Base-by-base conservation (phyloP, 2,113 vertebrate genomes). In the Ochotona princeps region DNA sequence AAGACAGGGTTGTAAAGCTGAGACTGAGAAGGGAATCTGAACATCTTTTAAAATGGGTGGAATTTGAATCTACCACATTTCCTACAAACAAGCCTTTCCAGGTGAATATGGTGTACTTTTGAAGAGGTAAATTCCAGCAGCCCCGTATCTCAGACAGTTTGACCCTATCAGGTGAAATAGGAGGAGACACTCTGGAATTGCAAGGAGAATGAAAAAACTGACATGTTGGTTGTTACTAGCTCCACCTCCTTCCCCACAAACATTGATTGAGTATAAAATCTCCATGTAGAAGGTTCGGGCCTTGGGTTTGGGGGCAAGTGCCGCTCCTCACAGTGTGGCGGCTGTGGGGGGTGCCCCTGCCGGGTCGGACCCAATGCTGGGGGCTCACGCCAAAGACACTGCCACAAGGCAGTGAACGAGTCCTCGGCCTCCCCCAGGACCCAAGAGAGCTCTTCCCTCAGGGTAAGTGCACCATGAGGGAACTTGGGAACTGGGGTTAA, bases 101-200 rank as follows among this genome's bases (percentile, higher is more conserved):
- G 20, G 23, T 28, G 57, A 78, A 83, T 32, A 35, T 54, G 2
- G 9, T 38, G 51, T 75, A 32, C 17, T 79, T 10, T 44, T 35
- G 17, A 35, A 17, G 12, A n/a, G 14, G 47, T 14, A 72, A 32
- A 7, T 23, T 3, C 20, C 2, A 26, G 14, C 25, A 17, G 5
- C 28, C 23, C 20, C 20, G 1, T 13, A 35, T 21, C 8, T 65
- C 3, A 7, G 17, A 54, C 18, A 12, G 30, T 44, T 23, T n/a
- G 20, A 28, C 5, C 26, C 1, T 21, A 3, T 44, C 15, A 2
- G 30, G 9, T 3, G 7, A 54, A 8, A 4, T 9, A 2, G 15
- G 9, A n/a, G 60, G 1, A 51, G 67, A 57, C 49, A 28, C 13
- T 30, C 12, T 13, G 54, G 10, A 57, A 28, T 83, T 44, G 20